Percentiles rank a stretch among this genome's conserved stretches.
phyloP scores from a whole-genome alignment of 2,888 invertebrate genomes.

The Pristionchus japonicus region DNA sequence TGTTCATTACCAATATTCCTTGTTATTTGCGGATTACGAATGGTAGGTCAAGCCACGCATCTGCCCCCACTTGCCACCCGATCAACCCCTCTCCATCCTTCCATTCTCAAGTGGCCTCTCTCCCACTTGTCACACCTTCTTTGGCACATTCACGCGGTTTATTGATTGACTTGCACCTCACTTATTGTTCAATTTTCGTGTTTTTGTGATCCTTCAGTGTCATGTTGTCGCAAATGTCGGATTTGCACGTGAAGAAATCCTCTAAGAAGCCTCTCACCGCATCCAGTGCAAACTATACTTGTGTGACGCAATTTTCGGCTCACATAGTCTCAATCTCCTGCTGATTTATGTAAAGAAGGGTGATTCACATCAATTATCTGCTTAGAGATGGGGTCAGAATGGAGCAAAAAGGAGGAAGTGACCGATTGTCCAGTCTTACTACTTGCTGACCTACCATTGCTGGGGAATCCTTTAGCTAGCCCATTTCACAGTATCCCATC shows the following conservation, averaged over 20 bases:
- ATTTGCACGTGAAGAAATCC: neutral
- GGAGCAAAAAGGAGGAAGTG: neutral
- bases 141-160: neutral
- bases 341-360: neutral
- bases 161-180: neutral
- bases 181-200: neutral
- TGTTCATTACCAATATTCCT: too few species aligned
- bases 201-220: neutral
- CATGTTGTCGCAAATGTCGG: too few species aligned
- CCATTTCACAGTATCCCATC: too few species aligned
- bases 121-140: conserved; percentile 4
- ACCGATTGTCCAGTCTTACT: neutral
- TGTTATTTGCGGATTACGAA: neutral
- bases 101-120: neutral
- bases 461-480: too few species aligned
- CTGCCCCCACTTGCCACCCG: neutral
- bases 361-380: neutral
- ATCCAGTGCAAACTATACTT: neutral
- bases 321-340: neutral
- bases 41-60: neutral
- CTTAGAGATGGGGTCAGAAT: neutral
- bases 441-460: neutral
- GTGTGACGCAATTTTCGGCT: conserved; percentile 11
- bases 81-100: neutral
- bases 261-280: neutral